Conservation (phyloP, 1,140 invertebrate genomes). For the Galleria mellonella region DNA sequence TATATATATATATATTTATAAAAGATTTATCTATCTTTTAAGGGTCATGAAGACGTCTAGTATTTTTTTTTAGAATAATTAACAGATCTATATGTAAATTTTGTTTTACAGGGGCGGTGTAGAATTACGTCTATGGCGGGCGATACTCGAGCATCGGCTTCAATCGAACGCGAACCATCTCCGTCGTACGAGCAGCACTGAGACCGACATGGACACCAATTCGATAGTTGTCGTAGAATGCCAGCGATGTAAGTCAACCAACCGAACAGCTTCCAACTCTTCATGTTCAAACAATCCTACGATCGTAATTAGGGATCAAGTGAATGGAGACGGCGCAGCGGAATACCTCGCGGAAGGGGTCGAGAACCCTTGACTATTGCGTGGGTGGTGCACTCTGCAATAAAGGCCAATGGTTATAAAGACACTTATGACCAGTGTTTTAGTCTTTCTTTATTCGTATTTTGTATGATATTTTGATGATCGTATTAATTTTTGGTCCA, state of each 20-base stretch:
- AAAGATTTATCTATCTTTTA: too few relatives aligned
- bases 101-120: conserved; percentile 48
- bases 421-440: background rate
- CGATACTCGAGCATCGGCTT: conserved; percentile 68
- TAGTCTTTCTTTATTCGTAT: background rate
- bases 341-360: conserved; percentile 42
- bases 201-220: conserved; percentile 63
- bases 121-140: conserved; percentile 74
- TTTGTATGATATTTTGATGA: too few relatives aligned
- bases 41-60: too few relatives aligned
- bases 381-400: conserved; percentile 72
- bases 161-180: conserved; percentile 25
- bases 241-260: conserved; percentile 38
- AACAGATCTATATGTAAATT: background rate
- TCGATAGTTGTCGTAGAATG: conserved; percentile 64
- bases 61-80: too few relatives aligned
- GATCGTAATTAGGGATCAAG: conserved; percentile 47
- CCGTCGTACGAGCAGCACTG: conserved; percentile 53
- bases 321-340: conserved; percentile 40
- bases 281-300: conserved; percentile 48
- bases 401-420: conserved; percentile 16
- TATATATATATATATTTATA: too few relatives aligned
- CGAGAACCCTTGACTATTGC: conserved; percentile 63
- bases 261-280: conserved; percentile 26
- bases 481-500: too few relatives aligned